Conservation (phyloP, 2,113 vertebrate genomes). For the Coracopsis vasa region DNA sequence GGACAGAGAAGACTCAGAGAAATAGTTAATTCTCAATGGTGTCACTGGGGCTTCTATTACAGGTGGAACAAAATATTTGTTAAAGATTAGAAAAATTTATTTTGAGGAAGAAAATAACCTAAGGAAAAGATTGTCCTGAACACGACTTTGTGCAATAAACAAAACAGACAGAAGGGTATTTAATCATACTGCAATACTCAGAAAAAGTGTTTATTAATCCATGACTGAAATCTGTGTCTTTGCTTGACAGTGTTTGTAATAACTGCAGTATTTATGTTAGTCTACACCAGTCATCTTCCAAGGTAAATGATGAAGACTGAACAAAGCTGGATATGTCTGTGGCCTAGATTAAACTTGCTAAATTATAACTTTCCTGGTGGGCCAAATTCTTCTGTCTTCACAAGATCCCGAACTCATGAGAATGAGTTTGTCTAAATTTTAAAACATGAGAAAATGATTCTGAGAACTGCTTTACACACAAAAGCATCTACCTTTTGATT, state of each 20-base stretch:
- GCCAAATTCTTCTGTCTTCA: not conserved
- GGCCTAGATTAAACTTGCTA: not conserved
- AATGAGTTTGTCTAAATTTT: not conserved
- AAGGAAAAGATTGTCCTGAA: not conserved
- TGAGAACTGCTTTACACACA: not conserved
- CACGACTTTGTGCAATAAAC: accelerated
- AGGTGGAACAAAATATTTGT: not conserved
- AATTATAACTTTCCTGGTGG: not conserved
- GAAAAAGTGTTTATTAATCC: not conserved
- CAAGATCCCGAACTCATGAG: not conserved
- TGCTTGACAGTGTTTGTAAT: not conserved
- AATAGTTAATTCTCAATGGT: not conserved
- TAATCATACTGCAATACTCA: not conserved
- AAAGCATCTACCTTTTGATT: not conserved
- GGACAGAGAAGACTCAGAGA: not conserved
- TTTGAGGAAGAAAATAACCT: not conserved
- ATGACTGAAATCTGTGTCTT: not conserved
- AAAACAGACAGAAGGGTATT: not conserved
- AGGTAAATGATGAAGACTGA: not conserved
- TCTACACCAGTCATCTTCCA: not conserved
- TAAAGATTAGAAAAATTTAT: not conserved
- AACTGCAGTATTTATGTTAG: not conserved
- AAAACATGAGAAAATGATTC: not conserved
- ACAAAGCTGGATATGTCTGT: not conserved
- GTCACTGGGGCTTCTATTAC: not conserved